phyloP scores from a whole-genome alignment of 2,113 vertebrate genomes.

The Lanius ludovicianus region DNA sequence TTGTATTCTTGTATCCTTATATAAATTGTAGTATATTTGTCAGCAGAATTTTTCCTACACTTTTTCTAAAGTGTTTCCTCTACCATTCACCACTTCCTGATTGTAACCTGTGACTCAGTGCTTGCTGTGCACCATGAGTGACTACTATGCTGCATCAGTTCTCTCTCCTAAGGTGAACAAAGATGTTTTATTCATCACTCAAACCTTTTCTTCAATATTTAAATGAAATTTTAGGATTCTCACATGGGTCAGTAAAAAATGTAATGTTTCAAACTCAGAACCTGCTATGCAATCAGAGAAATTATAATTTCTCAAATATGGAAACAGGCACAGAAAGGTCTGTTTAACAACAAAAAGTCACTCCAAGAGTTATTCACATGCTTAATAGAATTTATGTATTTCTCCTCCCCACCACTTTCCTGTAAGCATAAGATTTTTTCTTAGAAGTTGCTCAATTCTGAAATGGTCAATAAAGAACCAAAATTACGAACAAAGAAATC shows the following conservation, averaged over 20 bases:
- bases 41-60: neutral
- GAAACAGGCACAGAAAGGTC: neutral
- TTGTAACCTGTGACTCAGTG: neutral
- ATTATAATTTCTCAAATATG: neutral
- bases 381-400: neutral
- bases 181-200: neutral
- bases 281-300: neutral
- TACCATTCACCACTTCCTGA: neutral
- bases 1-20: neutral
- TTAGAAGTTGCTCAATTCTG: neutral
- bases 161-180: neutral
- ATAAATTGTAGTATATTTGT: neutral
- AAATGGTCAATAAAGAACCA: neutral
- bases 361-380: rapidly evolving
- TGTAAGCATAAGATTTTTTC: neutral
- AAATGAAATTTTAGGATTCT: neutral
- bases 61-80: neutral
- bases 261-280: neutral
- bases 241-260: neutral
- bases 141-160: neutral
- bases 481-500: slow-evolving; percentile 34
- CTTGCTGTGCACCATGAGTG: neutral
- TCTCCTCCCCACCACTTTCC: neutral
- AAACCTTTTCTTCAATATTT: neutral
- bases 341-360: neutral